Conservation (phyloP, 2,797 vertebrate genomes). For the Lepus townsendii region DNA sequence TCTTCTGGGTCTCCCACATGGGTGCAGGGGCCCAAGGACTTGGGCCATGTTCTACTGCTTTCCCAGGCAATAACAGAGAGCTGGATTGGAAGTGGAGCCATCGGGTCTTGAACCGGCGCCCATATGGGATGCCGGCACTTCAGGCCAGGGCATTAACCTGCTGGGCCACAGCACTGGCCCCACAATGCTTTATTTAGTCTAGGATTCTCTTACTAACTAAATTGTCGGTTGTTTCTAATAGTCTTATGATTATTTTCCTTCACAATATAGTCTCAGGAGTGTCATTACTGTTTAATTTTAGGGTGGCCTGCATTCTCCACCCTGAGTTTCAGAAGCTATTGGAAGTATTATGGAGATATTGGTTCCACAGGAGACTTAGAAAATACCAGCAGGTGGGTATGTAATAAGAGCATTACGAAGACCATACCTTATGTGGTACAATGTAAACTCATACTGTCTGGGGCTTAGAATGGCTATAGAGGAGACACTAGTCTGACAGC, state of each 20-base stretch:
- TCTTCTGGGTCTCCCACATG: no score
- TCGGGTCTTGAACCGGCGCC: no score
- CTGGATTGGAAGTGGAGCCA: no score
- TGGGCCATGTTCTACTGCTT: no score
- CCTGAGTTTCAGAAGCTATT: conserved; percentile 11
- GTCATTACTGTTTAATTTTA: conserved; percentile 54
- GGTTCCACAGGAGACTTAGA: not conserved
- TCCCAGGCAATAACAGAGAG: no score
- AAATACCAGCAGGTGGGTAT: not conserved
- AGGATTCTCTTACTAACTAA: not conserved
- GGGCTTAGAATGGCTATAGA: not conserved
- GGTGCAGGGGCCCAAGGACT: no score
- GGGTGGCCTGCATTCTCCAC: not conserved
- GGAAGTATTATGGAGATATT: not conserved
- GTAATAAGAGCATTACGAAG: not conserved
- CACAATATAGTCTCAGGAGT: not conserved
- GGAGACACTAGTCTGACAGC: not conserved
- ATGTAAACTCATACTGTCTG: not conserved
- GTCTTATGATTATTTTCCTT: not conserved
- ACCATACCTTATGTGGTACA: not conserved
- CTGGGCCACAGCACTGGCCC: no score
- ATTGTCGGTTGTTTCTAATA: not conserved
- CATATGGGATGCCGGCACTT: no score
- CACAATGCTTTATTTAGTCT: not conserved
- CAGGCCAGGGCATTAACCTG: no score